Base-by-base conservation (phyloP, 1,140 invertebrate species). In the Cydia strobilella region DNA sequence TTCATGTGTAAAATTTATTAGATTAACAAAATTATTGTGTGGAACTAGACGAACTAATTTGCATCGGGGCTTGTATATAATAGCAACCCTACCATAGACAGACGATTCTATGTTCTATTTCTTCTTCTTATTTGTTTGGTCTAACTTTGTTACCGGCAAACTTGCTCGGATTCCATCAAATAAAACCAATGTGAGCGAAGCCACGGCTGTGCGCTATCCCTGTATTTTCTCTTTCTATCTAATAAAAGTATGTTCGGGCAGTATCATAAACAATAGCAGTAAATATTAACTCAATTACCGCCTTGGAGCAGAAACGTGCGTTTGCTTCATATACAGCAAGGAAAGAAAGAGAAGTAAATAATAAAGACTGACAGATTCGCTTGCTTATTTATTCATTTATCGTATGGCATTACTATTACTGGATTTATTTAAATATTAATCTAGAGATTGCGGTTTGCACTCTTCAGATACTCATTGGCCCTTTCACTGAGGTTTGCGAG, bases 131-230 rank as follows among this genome's bases (percentile, higher is more conserved):
- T 81, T 81, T 79, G 77, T 79, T 73, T 76, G 63, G 75, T 74
- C 74, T 75, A 81, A 81, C 76, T 81, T 81, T 76, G 76, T 81
- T 79, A 81, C 65, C 23, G 75, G 66, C 59, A 74, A 75, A 81
- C 77, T 81, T 77, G 73, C 71, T 31, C 76, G 74, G 74, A 69
- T 72, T 76, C 74, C 76, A 75, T 74, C 69, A 71, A 75, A 73
- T 65, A 69, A 69, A 69, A 35, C 72, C 25, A 73, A 75, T 75
- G 66, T 74, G 72, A 71, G 65, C 65, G 63, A 66, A 66, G 63
- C 63, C 10, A 13, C 63, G 62, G 35, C 20, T 63, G 62, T 27
- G 27, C 31, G 27, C 31, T 69, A 42, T 69, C 65, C 65, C 1
- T n/a, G 65, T 69, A 69, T 69, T 69, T 69, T 13, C 65, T 69